Evolutionary conservation across 2,113 vertebrate species (phyloP), one percentile per base, ranked within the genome.

Genomic region (Nesogale talazaci): DNA sequence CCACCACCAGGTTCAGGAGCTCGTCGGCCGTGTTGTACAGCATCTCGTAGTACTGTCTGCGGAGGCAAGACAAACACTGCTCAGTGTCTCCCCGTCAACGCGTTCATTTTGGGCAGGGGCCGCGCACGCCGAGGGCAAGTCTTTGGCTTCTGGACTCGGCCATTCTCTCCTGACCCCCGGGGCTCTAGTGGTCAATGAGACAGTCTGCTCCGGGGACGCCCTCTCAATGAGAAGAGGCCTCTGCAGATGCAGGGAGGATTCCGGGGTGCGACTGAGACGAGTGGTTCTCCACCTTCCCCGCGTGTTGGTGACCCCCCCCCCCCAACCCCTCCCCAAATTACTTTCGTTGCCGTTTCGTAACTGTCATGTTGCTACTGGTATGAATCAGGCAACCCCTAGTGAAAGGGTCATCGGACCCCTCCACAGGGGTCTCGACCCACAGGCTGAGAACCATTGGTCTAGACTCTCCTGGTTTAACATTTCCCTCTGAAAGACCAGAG

Each of bases 21-120:
- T 99, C 99, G 0, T 99, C 99, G 0, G 99, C 99, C 0, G 99
- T 99, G 98, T 99, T 99, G 98, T 99, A 99, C 83, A 99, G 97
- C 99, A 99, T 99, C 98, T 99, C 99, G 0, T 99, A 99, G 86
- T 99, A 99, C 95, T 99, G 99, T 98, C 99, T 98, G 96, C 0
- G 72, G 65, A 61, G 20, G 59, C 40, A 95, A 84, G 83, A 96
- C 2, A 46, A 19, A n/a, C 3, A 19, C 0, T 4, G 52, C 10
- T 96, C 91, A 94, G 23, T 9, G 16, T 23, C 40, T 59, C 46
- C 6, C 0, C 0, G 10, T 1, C 59, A 40, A 38, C 27, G 0
- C 4, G 2, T 4, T 2, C 1, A 46, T 6, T 10, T 36, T 0
- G 1, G 29, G 11, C 2, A 2, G 46, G 2, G 31, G 3, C 6